Evolutionary conservation across 2,797 vertebrate species (phyloP), one percentile per base, ranked within the genome.

Genomic region (Triplophysa yarkandensis): DNA sequence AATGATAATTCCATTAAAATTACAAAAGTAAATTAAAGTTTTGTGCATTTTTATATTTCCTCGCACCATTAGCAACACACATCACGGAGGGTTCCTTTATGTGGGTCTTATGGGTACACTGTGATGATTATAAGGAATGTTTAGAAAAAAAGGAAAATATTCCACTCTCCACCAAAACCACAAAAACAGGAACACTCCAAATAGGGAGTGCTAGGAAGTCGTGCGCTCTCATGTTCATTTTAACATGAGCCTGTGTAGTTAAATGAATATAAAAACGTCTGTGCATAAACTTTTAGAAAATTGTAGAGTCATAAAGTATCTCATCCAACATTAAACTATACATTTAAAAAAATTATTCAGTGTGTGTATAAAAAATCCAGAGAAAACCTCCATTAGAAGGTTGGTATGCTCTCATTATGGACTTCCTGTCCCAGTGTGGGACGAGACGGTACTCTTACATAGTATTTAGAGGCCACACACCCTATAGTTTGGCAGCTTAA

Each of bases 401-500:
- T 77, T 57, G 61, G 58, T 27, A 77, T 81, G 80, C 58, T 74
- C 73, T 85, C 62, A 79, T 86, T 87, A 78, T 88, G 80, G 78
- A 82, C 80, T 80, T 85, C 84, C 82, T 76, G 76, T 87, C 84
- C 85, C 81, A 80, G 87, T 83, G 91, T 91, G 89, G 91, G 91
- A 75, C 86, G 77, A 75, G 77, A 83, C 87, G 79, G 87, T 88
- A 87, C 75, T 90, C 81, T 81, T 80, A 85, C 73, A 82, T 70
- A 65, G 77, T 68, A 70, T 55, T 68, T 74, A 63, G 80, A 83
- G 69, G 68, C 87, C 86, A 88, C 88, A 90, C 89, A 90, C 88
- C 90, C 88, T 90, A 87, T 92, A 85, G 87, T 93, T 91, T 86
- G 82, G 68, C 52, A 71, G 68, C 73, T 82, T 80, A 86, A 89